phyloP scores from a whole-genome alignment of 2,113 vertebrate genomes.

The Tupaia tana region DNA sequence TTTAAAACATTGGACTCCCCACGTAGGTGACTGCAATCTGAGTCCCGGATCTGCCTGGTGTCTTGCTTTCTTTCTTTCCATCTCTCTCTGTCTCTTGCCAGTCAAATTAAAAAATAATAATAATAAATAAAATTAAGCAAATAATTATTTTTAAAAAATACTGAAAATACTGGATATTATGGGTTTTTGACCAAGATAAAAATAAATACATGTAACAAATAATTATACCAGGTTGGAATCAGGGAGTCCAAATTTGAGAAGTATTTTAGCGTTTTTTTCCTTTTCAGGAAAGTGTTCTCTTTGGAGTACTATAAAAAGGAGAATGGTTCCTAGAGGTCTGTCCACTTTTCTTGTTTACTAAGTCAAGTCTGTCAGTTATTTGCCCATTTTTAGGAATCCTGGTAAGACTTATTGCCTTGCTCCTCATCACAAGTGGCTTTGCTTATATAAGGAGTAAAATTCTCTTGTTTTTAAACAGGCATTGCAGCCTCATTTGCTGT shows the following conservation, averaged over 20 bases:
- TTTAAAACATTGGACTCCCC: too few relatives aligned
- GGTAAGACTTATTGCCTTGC: neutral
- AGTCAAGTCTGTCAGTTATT: neutral
- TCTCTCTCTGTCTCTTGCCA: too few relatives aligned
- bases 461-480: constrained; percentile 84
- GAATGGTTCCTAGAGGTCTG: neutral
- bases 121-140: too few relatives aligned
- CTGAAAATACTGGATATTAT: neutral
- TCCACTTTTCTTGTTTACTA: neutral
- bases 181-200: neutral
- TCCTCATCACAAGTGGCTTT: neutral
- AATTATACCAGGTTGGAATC: neutral
- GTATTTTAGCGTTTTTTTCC: neutral
- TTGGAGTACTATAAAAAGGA: neutral
- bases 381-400: neutral
- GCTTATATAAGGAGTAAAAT: neutral
- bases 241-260: neutral
- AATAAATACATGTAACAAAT: neutral
- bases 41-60: too few relatives aligned
- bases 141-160: neutral
- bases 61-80: too few relatives aligned
- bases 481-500: constrained; percentile 95
- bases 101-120: too few relatives aligned
- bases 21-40: too few relatives aligned
- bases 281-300: neutral